Base-by-base conservation (phyloP, 2,797 vertebrate species). In the Acanthornis magna region DNA sequence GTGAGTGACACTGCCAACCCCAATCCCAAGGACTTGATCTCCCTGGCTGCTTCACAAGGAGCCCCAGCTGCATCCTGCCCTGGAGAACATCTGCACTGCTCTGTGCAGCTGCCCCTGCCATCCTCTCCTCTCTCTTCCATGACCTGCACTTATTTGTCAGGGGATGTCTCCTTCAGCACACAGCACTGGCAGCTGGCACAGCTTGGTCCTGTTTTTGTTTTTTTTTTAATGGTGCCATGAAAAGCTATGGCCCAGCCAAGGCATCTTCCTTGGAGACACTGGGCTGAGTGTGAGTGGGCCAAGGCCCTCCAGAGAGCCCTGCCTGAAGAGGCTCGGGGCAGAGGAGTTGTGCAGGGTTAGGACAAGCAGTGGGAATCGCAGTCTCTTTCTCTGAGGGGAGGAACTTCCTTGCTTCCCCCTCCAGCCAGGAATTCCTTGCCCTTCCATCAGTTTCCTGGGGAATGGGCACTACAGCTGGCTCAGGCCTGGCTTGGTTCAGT, bases 401-500 rank as follows among this genome's bases (percentile, higher is more conserved):
- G 23, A 57, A 3, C 18, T 45, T 20, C 34, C 10, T 7, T 26
- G 51, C 15, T 54, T 10, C 5, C 34, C 34, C 11, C 43, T 76
- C 10, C 23, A 29, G 0, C 8, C 11, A 4, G 61, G 42, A 38
- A 26, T 25, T 25, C 12, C 48, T 32, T n/a, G n/a, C 23, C 60
- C 7, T 18, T 47, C 17, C 20, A 11, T 36, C 21, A 1, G 3
- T 34, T 45, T 54, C 61, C 68, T 14, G 3, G 76, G 6, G 29
- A 22, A 12, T 32, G 29, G 21, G 2, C 43, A 43, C n/a, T 6
- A 7, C 55, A 23, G 53, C 38, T 36, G 68, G 8, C 18, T 34
- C 1, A 0, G 55, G 16, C 4, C 2, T 2, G 4, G 5, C 8
- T 7, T 38, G n/a, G 20, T 40, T 38, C n/a, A 21, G 20, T 19